These are phyloP conservation scores for Pseudochirops corinnae DNA, from an alignment of 2,797 vertebrate genomes.

Conservation along the genomic window DNA sequence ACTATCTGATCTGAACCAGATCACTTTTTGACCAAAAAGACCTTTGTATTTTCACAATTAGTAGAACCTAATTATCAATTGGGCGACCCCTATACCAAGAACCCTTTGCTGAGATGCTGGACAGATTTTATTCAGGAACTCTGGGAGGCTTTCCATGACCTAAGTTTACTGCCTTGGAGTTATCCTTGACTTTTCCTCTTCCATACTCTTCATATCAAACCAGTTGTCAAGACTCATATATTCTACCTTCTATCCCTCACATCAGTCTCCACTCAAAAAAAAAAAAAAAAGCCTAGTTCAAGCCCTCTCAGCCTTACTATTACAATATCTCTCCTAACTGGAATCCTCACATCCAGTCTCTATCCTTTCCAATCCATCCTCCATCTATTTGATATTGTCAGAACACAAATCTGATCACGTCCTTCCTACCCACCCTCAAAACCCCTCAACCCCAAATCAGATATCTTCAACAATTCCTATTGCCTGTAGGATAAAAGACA, in stretches of 20 bases:
- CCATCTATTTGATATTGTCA: neutral
- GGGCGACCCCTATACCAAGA: neutral
- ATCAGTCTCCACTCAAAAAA: neutral
- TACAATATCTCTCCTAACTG: neutral
- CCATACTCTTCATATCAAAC: neutral
- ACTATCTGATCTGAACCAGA: neutral
- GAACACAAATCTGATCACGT: neutral
- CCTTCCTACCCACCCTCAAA: neutral
- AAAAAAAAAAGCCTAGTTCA: neutral
- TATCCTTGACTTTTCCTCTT: neutral
- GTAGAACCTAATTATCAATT: neutral
- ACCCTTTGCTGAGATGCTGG: neutral
- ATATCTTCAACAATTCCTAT: neutral
- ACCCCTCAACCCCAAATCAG: neutral
- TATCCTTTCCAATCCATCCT: neutral
- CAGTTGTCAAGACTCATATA: neutral
- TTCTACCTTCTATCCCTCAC: neutral
- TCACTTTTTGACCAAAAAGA: neutral
- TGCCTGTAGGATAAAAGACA: neutral
- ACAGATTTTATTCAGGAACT: neutral
- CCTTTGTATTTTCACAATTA: neutral
- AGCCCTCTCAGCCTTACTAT: neutral
- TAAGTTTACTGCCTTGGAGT: neutral
- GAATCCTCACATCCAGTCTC: neutral
- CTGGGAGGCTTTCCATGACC: neutral